Percentiles rank a stretch among this genome's conserved stretches.
Conservation (phyloP, 2,113 vertebrate genomes). For the Nesogale talazaci region DNA sequence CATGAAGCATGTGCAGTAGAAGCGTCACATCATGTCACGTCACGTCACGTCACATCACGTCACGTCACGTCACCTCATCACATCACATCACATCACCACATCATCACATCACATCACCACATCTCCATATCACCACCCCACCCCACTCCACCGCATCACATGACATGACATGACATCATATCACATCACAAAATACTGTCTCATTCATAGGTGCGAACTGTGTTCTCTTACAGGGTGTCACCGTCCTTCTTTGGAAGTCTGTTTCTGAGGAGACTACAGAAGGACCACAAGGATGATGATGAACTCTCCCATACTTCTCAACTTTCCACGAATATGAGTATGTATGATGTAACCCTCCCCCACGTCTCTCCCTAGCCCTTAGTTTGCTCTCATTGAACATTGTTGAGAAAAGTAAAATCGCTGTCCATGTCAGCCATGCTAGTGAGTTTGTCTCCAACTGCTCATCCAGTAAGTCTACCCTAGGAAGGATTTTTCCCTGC, state of each 20-base stretch:
- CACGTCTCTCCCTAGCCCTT: neutral
- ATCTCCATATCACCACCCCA: no score
- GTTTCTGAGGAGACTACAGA: conserved; percentile 5
- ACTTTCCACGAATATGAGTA: neutral
- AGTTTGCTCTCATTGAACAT: neutral
- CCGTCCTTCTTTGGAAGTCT: neutral
- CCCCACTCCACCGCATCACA: no score
- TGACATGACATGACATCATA: no score
- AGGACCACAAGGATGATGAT: neutral
- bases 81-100: no score
- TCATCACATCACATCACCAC: no score
- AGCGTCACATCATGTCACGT: no score
- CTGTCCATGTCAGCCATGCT: neutral
- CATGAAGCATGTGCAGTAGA: no score
- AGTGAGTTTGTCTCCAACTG: neutral
- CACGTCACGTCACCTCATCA: no score
- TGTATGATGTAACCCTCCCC: neutral
- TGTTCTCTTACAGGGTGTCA: neutral
- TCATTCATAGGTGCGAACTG: neutral
- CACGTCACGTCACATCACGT: no score
- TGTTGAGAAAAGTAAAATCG: neutral
- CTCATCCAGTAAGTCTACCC: neutral
- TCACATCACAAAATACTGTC: neutral
- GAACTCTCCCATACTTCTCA: neutral
- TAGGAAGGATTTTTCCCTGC: neutral